Evolutionary conservation across 2,113 vertebrate species (phyloP).

Genomic region (Myiagra hebetior): DNA sequence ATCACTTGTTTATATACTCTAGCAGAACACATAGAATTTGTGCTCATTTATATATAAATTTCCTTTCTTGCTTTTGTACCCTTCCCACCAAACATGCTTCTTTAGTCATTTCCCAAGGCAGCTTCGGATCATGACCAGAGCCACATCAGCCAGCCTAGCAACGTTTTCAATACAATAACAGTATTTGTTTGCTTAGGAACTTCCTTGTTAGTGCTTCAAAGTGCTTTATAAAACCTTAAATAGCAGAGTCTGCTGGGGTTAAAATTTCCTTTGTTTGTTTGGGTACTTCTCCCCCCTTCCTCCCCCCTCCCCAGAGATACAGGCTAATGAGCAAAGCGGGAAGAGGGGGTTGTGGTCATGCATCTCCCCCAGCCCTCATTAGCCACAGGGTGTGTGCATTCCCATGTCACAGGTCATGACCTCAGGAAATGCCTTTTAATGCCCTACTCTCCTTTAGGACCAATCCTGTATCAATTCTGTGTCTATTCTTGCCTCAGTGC

Average conservation of each 20-base stretch:
- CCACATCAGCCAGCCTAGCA: neutral
- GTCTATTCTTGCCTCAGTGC: neutral
- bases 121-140: neutral
- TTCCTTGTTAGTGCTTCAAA: slow-evolving; percentile 20
- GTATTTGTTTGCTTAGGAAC: neutral
- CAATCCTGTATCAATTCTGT: neutral
- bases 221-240: neutral
- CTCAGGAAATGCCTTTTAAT: neutral
- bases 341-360: neutral
- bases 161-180: neutral
- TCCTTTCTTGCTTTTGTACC: neutral
- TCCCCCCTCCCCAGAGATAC: neutral
- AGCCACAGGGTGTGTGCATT: neutral
- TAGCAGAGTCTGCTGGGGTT: neutral
- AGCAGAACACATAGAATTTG: neutral
- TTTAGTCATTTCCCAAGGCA: neutral
- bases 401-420: neutral
- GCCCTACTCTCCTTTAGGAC: neutral
- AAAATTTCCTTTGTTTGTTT: slow-evolving; percentile 45
- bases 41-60: neutral
- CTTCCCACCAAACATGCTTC: neutral
- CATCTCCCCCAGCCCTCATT: neutral
- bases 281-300: neutral
- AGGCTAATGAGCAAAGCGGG: neutral
- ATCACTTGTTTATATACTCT: neutral